Percentiles rank a stretch among this genome's conserved stretches.
Evolutionary conservation across 2,888 invertebrate species (phyloP).

Genomic region (Hypercompe scribonia): DNA sequence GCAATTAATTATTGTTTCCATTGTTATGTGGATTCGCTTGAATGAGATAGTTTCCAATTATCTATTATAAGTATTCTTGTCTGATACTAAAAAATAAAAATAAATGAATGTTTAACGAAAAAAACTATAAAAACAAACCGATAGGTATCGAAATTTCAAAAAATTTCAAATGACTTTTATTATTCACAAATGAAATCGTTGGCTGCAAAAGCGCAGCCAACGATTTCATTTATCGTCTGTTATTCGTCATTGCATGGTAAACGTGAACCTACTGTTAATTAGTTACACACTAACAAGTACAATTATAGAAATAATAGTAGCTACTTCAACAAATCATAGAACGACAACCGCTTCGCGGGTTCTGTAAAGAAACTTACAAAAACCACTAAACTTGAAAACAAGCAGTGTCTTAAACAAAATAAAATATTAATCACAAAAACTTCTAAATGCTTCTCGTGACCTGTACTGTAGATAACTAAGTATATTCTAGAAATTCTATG

Average conservation of each 20-base stretch:
- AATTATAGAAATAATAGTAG: background rate
- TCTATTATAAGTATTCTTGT: no score
- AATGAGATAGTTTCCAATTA: no score
- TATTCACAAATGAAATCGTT: background rate
- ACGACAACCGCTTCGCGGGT: background rate
- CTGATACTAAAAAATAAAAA: no score
- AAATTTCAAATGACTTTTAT: background rate
- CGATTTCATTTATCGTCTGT: no score
- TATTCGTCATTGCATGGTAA: background rate
- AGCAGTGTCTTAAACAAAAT: background rate
- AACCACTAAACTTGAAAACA: background rate
- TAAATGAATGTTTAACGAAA: no score
- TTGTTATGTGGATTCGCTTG: no score
- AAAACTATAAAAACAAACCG: no score
- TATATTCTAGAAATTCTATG: slow-evolving; percentile 39
- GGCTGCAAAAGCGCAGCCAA: no score
- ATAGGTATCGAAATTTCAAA: background rate
- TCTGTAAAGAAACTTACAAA: background rate
- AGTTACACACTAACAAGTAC: background rate
- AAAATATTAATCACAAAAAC: background rate
- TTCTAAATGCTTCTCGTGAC: slow-evolving; percentile 17
- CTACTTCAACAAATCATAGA: background rate
- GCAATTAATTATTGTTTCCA: no score
- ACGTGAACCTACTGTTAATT: no score
- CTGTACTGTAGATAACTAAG: slow-evolving; percentile 21